A percentile compares a stretch with the other conserved stretches of the same genome.
Evolutionary conservation across 2,888 invertebrate species (phyloP).

Genomic region (Perdita meconis): DNA sequence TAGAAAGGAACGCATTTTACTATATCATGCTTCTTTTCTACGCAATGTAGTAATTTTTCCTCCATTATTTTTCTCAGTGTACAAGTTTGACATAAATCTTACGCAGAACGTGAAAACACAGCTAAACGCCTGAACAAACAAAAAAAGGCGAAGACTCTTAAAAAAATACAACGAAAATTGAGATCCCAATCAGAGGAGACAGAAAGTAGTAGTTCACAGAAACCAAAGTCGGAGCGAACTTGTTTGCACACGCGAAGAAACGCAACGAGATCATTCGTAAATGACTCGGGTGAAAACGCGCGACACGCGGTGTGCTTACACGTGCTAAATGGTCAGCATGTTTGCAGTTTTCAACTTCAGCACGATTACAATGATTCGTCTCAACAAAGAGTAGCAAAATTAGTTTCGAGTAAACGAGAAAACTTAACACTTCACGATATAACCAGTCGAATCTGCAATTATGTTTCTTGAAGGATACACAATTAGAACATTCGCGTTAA

Average conservation of each 20-base stretch:
- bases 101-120: too few relatives aligned
- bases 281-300: not conserved
- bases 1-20: too few relatives aligned
- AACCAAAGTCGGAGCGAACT: not conserved
- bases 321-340: not conserved
- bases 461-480: not conserved
- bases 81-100: too few relatives aligned
- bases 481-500: too few relatives aligned
- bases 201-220: too few relatives aligned
- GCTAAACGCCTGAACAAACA: too few relatives aligned
- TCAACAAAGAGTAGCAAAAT: not conserved
- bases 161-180: too few relatives aligned
- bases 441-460: not conserved
- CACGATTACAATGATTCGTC: not conserved
- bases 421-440: not conserved
- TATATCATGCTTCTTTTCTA: too few relatives aligned
- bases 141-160: too few relatives aligned
- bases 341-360: not conserved
- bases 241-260: not conserved
- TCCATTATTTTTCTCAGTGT: too few relatives aligned
- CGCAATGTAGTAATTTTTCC: too few relatives aligned
- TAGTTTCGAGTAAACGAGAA: not conserved
- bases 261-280: not conserved
- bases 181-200: too few relatives aligned
- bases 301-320: not conserved